These are phyloP conservation scores for Drosophila parabipectinata DNA, from an alignment of 1,140 invertebrate genomes.

Conservation along the genomic window DNA sequence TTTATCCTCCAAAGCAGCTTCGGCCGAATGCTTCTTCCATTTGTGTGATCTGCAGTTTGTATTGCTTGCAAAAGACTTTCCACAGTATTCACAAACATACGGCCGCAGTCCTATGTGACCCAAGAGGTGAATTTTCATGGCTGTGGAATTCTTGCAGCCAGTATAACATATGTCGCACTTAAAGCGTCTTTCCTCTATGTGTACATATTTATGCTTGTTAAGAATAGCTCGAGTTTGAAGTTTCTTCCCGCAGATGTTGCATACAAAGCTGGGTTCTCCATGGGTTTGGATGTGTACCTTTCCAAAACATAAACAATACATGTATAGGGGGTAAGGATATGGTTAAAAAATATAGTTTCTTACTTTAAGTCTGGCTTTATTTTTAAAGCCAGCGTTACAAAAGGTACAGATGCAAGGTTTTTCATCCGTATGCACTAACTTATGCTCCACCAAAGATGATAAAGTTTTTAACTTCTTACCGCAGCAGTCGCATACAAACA, in stretches of 20 bases:
- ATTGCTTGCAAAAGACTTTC: constrained; percentile 84
- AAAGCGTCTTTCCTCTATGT: constrained; percentile 83
- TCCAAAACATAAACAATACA: not conserved
- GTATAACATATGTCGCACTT: constrained; percentile 80
- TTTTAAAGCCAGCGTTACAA: constrained; percentile 56
- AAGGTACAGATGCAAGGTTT: constrained; percentile 48
- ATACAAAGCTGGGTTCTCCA: constrained; percentile 82
- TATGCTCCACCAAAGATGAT: constrained; percentile 84
- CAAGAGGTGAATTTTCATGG: constrained; percentile 83
- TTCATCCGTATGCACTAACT: constrained; percentile 84
- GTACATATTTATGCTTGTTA: constrained; percentile 84
- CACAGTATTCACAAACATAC: constrained; percentile 84
- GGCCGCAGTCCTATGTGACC: constrained; percentile 84
- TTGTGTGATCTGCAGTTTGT: constrained; percentile 85
- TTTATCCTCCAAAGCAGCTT: constrained; percentile 63
- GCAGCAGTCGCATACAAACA: constrained; percentile 84
- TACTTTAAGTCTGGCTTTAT: constrained; percentile 51
- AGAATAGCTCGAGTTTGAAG: constrained; percentile 84
- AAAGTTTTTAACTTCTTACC: constrained; percentile 84
- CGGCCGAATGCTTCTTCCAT: constrained; percentile 83
- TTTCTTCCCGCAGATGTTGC: constrained; percentile 84
- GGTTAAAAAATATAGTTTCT: not conserved
- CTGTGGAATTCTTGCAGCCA: constrained; percentile 76
- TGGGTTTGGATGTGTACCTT: constrained; percentile 80
- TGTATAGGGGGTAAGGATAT: not conserved